A percentile compares a stretch with the other conserved stretches of the same genome.
Evolutionary conservation across 2,888 invertebrate species (phyloP).

Genomic region (Leucophenga maculata): DNA sequence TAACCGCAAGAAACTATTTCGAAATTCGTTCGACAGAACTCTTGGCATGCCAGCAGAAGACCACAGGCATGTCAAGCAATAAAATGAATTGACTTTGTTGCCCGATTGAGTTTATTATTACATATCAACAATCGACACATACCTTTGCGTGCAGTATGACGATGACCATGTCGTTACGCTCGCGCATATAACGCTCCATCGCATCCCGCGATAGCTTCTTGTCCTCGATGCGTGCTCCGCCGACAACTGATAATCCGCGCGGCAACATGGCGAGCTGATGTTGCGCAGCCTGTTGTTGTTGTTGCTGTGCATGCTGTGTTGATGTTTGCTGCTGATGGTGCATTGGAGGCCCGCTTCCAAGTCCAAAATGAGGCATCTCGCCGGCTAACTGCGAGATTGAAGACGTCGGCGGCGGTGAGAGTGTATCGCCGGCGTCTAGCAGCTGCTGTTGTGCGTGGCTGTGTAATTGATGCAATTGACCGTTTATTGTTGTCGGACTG

Average conservation of each 20-base stretch:
- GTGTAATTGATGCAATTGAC: slow-evolving; percentile 36
- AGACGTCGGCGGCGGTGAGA: slow-evolving; percentile 47
- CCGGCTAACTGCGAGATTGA: slow-evolving; percentile 16
- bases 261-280: slow-evolving; percentile 66
- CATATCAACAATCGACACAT: slow-evolving; percentile 20
- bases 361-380: slow-evolving; percentile 71
- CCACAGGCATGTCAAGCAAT: slow-evolving; percentile 12
- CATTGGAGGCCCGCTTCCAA: slow-evolving; percentile 71
- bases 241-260: slow-evolving; percentile 44
- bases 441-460: slow-evolving; percentile 45
- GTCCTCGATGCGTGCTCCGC: slow-evolving; percentile 76
- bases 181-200: slow-evolving; percentile 96
- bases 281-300: slow-evolving; percentile 50
- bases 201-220: slow-evolving; percentile 75
- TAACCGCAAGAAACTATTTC: slow-evolving; percentile 5
- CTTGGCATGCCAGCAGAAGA: slow-evolving; percentile 16
- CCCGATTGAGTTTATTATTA: no score
- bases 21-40: neutral
- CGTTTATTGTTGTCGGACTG: slow-evolving; percentile 37
- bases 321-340: slow-evolving; percentile 41
- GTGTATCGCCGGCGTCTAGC: slow-evolving; percentile 47
- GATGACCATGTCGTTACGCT: slow-evolving; percentile 95
- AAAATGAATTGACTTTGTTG: neutral
- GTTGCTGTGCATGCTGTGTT: slow-evolving; percentile 56
- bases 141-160: slow-evolving; percentile 97